Percentiles rank a stretch among this genome's conserved stretches.
phyloP scores from a whole-genome alignment of 2,888 invertebrate species.

The Empis stercorea region DNA sequence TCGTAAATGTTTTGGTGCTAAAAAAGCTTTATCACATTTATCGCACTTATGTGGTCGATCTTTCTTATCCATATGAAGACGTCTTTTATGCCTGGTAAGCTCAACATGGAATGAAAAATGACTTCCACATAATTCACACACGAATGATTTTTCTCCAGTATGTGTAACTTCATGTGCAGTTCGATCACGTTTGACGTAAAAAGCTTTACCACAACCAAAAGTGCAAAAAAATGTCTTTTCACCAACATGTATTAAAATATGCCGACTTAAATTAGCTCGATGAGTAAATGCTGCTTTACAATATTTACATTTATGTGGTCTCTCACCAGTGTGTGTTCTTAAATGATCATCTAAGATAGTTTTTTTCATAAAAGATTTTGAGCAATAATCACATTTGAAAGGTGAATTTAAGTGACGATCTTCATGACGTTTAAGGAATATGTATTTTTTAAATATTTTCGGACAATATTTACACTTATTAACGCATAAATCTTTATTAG shows the following conservation, averaged over 20 bases:
- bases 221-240: background rate
- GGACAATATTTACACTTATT: too few species aligned
- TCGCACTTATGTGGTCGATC: background rate
- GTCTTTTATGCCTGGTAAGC: background rate
- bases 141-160: background rate
- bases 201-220: background rate
- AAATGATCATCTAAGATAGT: background rate
- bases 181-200: background rate
- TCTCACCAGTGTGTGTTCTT: background rate
- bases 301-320: background rate
- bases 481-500: too few species aligned
- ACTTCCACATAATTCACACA: background rate
- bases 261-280: background rate
- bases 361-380: background rate
- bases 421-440: background rate
- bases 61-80: background rate
- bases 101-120: background rate
- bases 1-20: background rate
- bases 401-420: background rate
- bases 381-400: background rate
- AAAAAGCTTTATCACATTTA: background rate
- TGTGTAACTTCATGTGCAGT: background rate
- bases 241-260: background rate
- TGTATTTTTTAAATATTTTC: too few species aligned
- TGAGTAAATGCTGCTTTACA: background rate